A percentile compares a stretch with the other conserved stretches of the same genome.
These are phyloP conservation scores for Coenobita brevimanus DNA, from an alignment of 1,140 invertebrate species.

Conservation along the genomic window DNA sequence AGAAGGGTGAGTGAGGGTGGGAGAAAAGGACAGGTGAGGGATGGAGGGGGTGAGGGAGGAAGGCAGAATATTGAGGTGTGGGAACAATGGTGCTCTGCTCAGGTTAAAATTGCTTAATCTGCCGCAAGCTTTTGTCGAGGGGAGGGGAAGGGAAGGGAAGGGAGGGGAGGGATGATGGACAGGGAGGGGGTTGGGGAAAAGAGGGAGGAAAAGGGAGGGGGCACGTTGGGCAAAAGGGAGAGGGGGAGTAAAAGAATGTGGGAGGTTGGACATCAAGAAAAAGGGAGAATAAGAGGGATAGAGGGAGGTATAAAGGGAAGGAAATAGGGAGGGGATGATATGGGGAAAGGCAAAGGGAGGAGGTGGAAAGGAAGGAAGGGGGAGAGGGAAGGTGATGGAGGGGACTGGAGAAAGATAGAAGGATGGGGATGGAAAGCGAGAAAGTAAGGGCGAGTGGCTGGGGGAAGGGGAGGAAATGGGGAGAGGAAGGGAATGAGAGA, in stretches of 20 bases:
- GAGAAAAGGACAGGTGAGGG: not conserved
- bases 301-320: not conserved
- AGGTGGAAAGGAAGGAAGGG: too few relatives aligned
- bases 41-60: not conserved
- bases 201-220: not conserved
- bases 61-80: conserved; percentile 7
- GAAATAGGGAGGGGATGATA: not conserved
- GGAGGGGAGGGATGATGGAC: not conserved
- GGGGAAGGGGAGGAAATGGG: not conserved
- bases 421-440: too few relatives aligned
- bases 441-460: too few relatives aligned
- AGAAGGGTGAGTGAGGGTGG: too few relatives aligned
- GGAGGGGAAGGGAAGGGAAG: not conserved
- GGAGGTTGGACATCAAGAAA: not conserved
- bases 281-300: not conserved
- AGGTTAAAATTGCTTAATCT: conserved; percentile 34
- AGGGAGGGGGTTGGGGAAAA: not conserved
- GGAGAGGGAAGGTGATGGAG: too few relatives aligned
- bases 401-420: too few relatives aligned
- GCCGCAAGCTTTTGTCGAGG: conserved; percentile 8
- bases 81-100: conserved; percentile 9
- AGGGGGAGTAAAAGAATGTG: not conserved
- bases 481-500: too few relatives aligned
- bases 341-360: not conserved
- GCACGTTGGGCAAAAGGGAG: not conserved